Evolutionary conservation across 2,797 vertebrate genomes (phyloP).

Genomic region (Eupleurogrammus muticus): DNA sequence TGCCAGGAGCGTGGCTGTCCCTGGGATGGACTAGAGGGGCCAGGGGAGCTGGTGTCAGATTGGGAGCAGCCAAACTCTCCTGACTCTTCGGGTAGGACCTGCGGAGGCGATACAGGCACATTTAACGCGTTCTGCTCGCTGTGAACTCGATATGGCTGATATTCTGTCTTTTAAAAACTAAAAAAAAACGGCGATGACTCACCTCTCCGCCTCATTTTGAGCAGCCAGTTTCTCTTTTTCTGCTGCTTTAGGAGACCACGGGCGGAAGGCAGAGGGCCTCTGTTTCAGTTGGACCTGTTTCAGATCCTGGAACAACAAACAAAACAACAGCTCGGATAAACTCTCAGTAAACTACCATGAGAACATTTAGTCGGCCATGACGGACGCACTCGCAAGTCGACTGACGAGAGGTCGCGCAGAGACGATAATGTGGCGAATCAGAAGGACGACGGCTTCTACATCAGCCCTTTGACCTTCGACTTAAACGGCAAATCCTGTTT

Average conservation of each 20-base stretch:
- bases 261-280: constrained; percentile 96
- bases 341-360: constrained; percentile 24
- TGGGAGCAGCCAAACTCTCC: constrained; percentile 85
- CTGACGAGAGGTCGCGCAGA: constrained; percentile 18
- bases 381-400: constrained; percentile 29
- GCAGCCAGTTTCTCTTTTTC: constrained; percentile 88
- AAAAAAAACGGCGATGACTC: constrained; percentile 34
- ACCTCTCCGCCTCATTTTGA: constrained; percentile 86
- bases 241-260: constrained; percentile 93
- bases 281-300: constrained; percentile 93
- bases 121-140: constrained; percentile 4
- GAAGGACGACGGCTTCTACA: constrained; percentile 29
- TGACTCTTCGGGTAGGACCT: constrained; percentile 90
- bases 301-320: constrained; percentile 84
- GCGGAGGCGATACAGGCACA: constrained; percentile 29
- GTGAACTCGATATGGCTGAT: not conserved
- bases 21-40: constrained; percentile 73
- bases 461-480: constrained; percentile 40
- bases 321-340: constrained; percentile 49
- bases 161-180: not conserved
- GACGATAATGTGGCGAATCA: constrained; percentile 35
- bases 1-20: constrained; percentile 80
- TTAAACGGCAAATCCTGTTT: constrained; percentile 44
- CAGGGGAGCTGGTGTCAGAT: constrained; percentile 85
- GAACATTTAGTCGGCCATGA: constrained; percentile 33